Percentiles rank a stretch among this genome's conserved stretches.
Conservation (phyloP, 1,140 invertebrate species). For the Triops cancriformis region DNA sequence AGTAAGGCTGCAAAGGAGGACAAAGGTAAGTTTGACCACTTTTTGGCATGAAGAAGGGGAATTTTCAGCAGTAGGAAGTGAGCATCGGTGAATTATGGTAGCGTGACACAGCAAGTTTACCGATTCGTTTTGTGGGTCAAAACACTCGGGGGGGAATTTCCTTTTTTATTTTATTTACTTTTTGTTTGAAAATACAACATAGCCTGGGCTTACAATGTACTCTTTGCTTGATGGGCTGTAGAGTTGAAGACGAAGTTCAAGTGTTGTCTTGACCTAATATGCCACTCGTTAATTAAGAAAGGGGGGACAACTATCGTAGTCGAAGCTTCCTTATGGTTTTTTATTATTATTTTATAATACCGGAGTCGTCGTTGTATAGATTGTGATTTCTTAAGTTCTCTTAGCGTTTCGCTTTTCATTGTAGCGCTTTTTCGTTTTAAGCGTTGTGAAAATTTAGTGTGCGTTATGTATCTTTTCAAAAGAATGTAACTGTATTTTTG, state of each 20-base stretch:
- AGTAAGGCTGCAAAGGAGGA: constrained; percentile 29
- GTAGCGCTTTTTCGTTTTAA: neutral
- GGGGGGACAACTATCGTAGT: neutral
- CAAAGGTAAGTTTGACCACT: constrained; percentile 26
- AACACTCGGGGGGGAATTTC: neutral
- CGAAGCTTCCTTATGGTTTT: too few relatives aligned
- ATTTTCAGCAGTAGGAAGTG: neutral
- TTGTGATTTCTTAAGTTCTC: too few relatives aligned
- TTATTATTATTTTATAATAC: too few relatives aligned
- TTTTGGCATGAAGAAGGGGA: neutral
- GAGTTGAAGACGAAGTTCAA: neutral
- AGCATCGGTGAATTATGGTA: neutral
- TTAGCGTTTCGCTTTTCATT: too few relatives aligned
- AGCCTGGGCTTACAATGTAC: neutral
- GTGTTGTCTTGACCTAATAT: neutral
- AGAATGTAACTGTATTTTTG: constrained; percentile 16
- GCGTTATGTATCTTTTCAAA: neutral
- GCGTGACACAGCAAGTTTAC: neutral
- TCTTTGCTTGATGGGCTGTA: neutral
- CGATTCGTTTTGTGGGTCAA: neutral
- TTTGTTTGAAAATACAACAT: neutral
- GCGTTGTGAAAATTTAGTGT: neutral
- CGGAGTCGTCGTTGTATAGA: too few relatives aligned
- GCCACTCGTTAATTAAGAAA: neutral
- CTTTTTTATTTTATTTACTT: too few relatives aligned